Conservation (phyloP, 1,140 invertebrate genomes). For the Drosophila elegans region DNA sequence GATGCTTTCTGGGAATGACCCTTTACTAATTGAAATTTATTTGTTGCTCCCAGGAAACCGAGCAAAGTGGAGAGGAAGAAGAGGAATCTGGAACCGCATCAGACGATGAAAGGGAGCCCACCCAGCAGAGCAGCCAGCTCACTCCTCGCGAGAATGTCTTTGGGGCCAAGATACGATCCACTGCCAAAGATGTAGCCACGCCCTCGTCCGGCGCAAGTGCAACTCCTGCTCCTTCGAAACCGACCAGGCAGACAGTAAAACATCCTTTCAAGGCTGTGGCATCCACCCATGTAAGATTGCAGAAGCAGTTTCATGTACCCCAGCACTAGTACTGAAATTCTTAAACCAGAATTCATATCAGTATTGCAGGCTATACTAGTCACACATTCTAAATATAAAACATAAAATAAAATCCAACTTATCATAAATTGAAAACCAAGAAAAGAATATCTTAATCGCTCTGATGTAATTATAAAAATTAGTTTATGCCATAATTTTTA, state of each 20-base stretch:
- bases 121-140: constrained; percentile 6
- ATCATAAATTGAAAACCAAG: neutral
- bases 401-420: neutral
- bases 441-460: too few relatives aligned
- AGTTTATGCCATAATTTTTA: too few relatives aligned
- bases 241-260: constrained; percentile 57
- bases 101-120: constrained; percentile 61
- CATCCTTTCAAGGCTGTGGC: constrained; percentile 81
- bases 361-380: constrained; percentile 14
- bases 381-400: neutral
- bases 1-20: neutral
- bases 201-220: constrained; percentile 8
- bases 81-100: constrained; percentile 55
- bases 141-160: constrained; percentile 63
- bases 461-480: too few relatives aligned
- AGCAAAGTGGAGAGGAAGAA: constrained; percentile 60
- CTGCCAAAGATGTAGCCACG: constrained; percentile 34
- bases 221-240: constrained; percentile 33
- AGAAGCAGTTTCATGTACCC: constrained; percentile 80
- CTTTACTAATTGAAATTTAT: neutral
- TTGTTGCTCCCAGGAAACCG: constrained; percentile 32
- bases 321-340: constrained; percentile 54
- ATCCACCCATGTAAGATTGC: constrained; percentile 76
- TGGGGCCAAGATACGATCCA: constrained; percentile 44
- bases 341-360: constrained; percentile 14